Evolutionary conservation across 1,140 invertebrate genomes (phyloP).

Genomic region (Contarinia nasturtii): DNA sequence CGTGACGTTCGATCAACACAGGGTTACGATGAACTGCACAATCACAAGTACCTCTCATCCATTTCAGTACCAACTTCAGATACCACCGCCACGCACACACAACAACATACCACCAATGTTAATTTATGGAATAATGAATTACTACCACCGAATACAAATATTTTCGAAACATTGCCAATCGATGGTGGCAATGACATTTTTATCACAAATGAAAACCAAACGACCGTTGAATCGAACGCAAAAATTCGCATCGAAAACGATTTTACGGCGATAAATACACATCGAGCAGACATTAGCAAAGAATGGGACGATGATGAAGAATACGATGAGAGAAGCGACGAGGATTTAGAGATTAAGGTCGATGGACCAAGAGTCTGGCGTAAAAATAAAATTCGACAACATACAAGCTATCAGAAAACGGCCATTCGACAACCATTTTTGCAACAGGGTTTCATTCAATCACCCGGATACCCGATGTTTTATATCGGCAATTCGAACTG

Average conservation of each 20-base stretch:
- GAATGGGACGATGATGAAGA: background rate
- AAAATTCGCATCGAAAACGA: background rate
- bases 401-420: slow-evolving; percentile 3
- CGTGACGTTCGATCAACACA: too few species aligned
- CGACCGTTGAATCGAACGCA: too few species aligned
- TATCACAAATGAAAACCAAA: background rate
- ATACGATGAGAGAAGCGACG: slow-evolving; percentile 1
- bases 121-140: too few species aligned
- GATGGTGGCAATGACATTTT: background rate
- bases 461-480: slow-evolving; percentile 40
- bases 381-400: background rate
- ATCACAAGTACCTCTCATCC: too few species aligned
- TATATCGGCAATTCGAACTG: slow-evolving; percentile 33
- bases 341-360: background rate
- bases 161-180: background rate
- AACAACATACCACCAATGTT: too few species aligned
- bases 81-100: too few species aligned
- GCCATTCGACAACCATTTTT: background rate
- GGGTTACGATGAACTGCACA: too few species aligned
- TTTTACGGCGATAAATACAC: background rate
- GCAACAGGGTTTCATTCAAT: slow-evolving; percentile 31
- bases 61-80: too few species aligned
- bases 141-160: background rate
- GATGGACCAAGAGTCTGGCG: background rate
- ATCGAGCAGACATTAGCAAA: background rate